Evolutionary conservation across 2,113 vertebrate genomes (phyloP), one percentile per base, ranked within the genome.

Genomic region (Alectura lathami): DNA sequence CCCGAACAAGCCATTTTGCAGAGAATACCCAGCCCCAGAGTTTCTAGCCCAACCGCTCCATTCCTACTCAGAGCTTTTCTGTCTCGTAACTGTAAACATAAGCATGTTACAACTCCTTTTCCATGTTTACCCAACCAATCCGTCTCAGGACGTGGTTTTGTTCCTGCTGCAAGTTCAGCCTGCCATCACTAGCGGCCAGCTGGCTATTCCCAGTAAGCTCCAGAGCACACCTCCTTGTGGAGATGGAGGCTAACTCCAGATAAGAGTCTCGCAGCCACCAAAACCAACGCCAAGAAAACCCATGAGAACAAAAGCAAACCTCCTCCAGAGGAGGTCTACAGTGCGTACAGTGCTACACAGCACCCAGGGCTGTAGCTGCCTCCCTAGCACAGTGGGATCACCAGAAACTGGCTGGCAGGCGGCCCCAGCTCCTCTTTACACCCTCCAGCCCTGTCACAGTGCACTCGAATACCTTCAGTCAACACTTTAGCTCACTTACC

Each of bases 351-450:
- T 6, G 74, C 89, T 79, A 45, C 48, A 79, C 53, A 83, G 57
- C 53, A 36, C 6, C 57, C 40, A 5, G 63, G 47, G 38, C 76
- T 59, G 63, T 3, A 34, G 56, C 80, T n/a, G 50, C 60, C 57
- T 57, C 59, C 43, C 45, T 21, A 8, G 34, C 9, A 16, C 0
- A 0, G 64, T 69, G 47, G 27, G 77, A 40, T 20, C 0, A 6
- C 29, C 21, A 56, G 64, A 34, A 48, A 23, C 72, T 9, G 62
- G 50, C 77, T 78, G 57, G 62, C 74, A 73, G 84, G 91, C 59
- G 74, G 70, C 32, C 62, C 34, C 36, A 38, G 4, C 60, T 60
- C 42, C 66, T 64, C 56, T 59, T 59, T 2, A 29, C 30, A 62
- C 4, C 9, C 27, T 17, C 62, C 21, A 45, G 38, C 47, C 50